These are phyloP conservation scores for Halocaridina rubra DNA, from an alignment of 2,888 invertebrate genomes.

Conservation along the genomic window DNA sequence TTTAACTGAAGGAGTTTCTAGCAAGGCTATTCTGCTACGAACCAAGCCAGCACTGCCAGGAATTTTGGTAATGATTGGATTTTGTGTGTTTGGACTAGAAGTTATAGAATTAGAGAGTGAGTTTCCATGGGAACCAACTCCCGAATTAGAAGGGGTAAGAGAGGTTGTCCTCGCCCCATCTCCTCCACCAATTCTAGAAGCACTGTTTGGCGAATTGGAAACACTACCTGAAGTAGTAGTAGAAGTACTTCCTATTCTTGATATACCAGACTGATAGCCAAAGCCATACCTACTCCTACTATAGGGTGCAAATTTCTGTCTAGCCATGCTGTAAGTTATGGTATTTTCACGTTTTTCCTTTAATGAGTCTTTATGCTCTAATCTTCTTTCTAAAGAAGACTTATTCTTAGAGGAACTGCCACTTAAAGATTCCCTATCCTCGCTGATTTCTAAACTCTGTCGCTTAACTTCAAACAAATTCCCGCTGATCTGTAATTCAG, in stretches of 20 bases:
- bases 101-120: no score
- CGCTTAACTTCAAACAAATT: conserved; percentile 19
- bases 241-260: neutral
- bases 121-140: neutral
- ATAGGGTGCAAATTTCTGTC: conserved; percentile 61
- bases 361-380: neutral
- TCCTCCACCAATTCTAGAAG: no score
- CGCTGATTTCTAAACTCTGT: conserved; percentile 23
- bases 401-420: neutral
- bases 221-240: neutral
- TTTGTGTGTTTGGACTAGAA: no score
- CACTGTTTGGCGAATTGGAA: neutral
- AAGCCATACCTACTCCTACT: conserved; percentile 42
- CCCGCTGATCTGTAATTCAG: conserved; percentile 21
- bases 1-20: conserved; percentile 29
- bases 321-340: conserved; percentile 54
- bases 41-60: conserved; percentile 31
- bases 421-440: neutral
- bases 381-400: conserved; percentile 7
- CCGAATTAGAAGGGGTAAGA: neutral
- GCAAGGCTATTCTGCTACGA: conserved; percentile 30
- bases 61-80: neutral
- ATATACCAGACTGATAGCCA: conserved; percentile 21
- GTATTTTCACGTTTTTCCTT: conserved; percentile 46
- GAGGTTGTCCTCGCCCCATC: no score